Evolutionary conservation across 2,113 vertebrate species (phyloP).

Genomic region (Toxotes jaculatrix): DNA sequence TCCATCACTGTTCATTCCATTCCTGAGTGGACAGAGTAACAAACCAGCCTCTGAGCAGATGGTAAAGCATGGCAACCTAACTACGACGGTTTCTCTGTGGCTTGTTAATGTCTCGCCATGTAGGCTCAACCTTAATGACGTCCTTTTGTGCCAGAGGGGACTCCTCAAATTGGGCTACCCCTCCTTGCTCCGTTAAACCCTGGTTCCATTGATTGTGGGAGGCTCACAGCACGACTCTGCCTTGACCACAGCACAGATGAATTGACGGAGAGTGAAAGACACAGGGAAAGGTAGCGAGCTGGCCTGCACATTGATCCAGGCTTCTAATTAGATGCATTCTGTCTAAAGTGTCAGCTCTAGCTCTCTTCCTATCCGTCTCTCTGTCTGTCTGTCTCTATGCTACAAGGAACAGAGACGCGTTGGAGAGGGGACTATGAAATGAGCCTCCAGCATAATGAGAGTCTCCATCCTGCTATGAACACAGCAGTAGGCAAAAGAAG

Average conservation of each 20-base stretch:
- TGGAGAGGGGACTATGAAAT: constrained; percentile 39
- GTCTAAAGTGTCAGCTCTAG: constrained; percentile 66
- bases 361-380: constrained; percentile 52
- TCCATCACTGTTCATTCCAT: constrained; percentile 15
- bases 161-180: constrained; percentile 66
- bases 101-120: constrained; percentile 54
- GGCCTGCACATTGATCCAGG: constrained; percentile 69
- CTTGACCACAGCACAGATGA: constrained; percentile 53
- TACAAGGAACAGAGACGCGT: constrained; percentile 42
- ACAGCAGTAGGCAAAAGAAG: constrained; percentile 38
- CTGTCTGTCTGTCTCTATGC: constrained; percentile 44
- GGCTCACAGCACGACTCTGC: constrained; percentile 66
- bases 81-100: constrained; percentile 39
- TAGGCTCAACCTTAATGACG: constrained; percentile 58
- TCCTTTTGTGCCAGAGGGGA: constrained; percentile 62
- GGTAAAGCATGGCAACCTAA: constrained; percentile 21
- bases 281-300: constrained; percentile 51
- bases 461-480: constrained; percentile 42
- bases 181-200: constrained; percentile 58
- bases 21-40: constrained; percentile 40
- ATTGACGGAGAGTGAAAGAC: constrained; percentile 56
- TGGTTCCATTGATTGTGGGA: constrained; percentile 66
- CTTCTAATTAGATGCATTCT: constrained; percentile 74
- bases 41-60: constrained; percentile 29
- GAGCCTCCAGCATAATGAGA: constrained; percentile 45